Conservation (phyloP, 2,113 vertebrate species). For the Dipodomys merriami region DNA sequence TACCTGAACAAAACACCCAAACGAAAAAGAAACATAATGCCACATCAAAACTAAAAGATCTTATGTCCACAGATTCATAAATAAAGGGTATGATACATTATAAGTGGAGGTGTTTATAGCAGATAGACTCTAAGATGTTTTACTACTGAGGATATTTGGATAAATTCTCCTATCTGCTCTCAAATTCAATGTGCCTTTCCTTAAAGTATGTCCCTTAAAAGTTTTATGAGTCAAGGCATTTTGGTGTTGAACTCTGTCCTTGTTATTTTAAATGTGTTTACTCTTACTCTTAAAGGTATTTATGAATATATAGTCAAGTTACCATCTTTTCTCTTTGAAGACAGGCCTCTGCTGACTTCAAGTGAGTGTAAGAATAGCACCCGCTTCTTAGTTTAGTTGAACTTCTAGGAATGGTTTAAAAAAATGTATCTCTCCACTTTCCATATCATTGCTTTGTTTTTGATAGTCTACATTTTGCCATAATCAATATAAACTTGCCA, state of each 20-base stretch:
- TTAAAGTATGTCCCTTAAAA: background rate
- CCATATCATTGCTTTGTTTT: background rate
- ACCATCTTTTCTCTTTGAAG: background rate
- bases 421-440: background rate
- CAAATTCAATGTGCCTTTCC: background rate
- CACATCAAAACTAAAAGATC: background rate
- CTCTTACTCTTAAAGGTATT: slow-evolving; percentile 17
- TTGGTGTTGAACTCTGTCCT: background rate
- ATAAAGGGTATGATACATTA: background rate
- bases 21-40: background rate
- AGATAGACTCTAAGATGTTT: background rate
- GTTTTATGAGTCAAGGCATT: background rate
- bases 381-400: background rate
- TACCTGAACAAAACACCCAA: background rate
- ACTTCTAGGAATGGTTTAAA: background rate
- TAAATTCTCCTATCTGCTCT: background rate
- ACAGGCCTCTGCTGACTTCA: background rate
- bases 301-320: background rate
- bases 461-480: background rate
- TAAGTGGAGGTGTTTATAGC: background rate
- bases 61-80: background rate
- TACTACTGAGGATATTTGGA: background rate
- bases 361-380: background rate
- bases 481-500: background rate
- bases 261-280: slow-evolving; percentile 27